Evolutionary conservation across 2,888 invertebrate genomes (phyloP).

Genomic region (Epinotia ramella): DNA sequence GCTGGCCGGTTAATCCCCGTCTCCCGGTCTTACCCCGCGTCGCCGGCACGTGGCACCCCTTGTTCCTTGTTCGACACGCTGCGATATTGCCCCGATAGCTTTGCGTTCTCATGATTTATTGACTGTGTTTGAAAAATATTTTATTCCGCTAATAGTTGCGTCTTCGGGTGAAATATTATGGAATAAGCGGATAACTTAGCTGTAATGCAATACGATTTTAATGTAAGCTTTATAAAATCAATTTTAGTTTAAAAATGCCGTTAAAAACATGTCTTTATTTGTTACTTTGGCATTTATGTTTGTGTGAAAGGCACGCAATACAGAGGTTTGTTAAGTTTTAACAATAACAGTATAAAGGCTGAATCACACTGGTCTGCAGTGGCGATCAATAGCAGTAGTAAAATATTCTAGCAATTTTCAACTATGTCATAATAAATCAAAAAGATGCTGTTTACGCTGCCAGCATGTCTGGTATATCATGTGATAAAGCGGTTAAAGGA

Average conservation of each 20-base stretch:
- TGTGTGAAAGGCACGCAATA: neutral
- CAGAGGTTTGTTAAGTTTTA: too few relatives aligned
- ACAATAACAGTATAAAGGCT: too few relatives aligned
- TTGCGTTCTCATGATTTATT: conserved; percentile 16
- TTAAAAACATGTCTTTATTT: neutral
- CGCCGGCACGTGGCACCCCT: neutral
- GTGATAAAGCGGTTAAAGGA: too few relatives aligned
- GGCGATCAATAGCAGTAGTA: too few relatives aligned
- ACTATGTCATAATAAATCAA: too few relatives aligned
- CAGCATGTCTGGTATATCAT: too few relatives aligned
- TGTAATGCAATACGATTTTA: neutral
- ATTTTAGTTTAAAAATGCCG: neutral
- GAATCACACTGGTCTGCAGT: too few relatives aligned
- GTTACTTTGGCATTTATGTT: neutral
- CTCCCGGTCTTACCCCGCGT: neutral
- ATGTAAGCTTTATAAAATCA: neutral
- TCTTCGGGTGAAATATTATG: neutral
- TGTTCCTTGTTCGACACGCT: neutral
- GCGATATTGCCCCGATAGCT: conserved; percentile 7
- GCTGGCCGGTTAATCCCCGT: neutral
- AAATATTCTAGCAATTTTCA: too few relatives aligned
- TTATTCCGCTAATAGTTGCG: neutral
- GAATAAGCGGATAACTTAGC: neutral
- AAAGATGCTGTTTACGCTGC: too few relatives aligned
- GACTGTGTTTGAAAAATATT: conserved; percentile 6